A percentile compares a stretch with the other conserved stretches of the same genome.
phyloP scores from a whole-genome alignment of 2,888 invertebrate species.

The Neocrepidodera transversa region DNA sequence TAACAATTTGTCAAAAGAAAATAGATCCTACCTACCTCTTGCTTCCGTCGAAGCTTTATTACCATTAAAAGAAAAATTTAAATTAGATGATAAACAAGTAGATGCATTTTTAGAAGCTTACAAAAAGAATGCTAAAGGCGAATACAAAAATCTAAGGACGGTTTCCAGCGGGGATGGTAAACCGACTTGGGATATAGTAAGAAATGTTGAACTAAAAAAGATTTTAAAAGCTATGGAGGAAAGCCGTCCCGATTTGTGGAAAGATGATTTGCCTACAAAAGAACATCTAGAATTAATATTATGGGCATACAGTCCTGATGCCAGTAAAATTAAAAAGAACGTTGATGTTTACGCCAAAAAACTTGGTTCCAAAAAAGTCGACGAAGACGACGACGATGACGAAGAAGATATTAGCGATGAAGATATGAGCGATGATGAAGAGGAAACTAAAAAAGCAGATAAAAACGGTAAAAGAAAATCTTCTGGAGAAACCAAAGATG shows the following conservation, averaged over 20 bases:
- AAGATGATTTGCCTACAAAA: conserved; percentile 71
- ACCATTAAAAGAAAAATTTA: conserved; percentile 64
- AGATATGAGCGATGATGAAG: conserved; percentile 32
- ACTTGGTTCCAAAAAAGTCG: conserved; percentile 50
- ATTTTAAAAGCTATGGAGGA: conserved; percentile 67
- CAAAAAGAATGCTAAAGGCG: conserved; percentile 67
- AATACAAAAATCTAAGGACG: conserved; percentile 77
- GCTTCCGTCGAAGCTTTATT: conserved; percentile 66
- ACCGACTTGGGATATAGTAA: conserved; percentile 77
- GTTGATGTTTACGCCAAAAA: conserved; percentile 61
- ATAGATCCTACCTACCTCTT: conserved; percentile 72
- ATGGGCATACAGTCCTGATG: conserved; percentile 80
- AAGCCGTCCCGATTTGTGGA: conserved; percentile 69
- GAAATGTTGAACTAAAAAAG: conserved; percentile 69
- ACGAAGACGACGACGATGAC: conserved; percentile 39
- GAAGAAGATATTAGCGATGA: conserved; percentile 35
- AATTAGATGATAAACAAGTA: conserved; percentile 60
- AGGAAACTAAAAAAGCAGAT: conserved; percentile 31
- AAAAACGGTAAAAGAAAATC: conserved; percentile 51
- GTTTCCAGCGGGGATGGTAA: conserved; percentile 64
- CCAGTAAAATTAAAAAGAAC: conserved; percentile 70
- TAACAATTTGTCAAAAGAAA: conserved; percentile 70
- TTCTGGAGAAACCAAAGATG: conserved; percentile 44
- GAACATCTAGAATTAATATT: conserved; percentile 74
- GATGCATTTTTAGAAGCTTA: conserved; percentile 71